Base-by-base conservation (phyloP, 92 coral and sea anemone species). In the Galaxea fascicularis region DNA sequence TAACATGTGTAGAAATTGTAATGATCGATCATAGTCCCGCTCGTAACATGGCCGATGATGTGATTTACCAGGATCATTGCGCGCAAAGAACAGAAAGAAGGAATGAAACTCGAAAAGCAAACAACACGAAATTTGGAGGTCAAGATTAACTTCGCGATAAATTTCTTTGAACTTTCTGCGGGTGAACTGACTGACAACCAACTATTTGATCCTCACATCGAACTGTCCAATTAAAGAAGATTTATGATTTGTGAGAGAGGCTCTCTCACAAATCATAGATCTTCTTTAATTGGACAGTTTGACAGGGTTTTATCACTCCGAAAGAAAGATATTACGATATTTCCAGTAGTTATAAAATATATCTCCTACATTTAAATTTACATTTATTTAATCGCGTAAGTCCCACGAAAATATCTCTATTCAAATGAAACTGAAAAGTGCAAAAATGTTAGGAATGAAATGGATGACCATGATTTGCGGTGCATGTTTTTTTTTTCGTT, bases 241-340 rank as follows among this genome's bases (percentile, higher is more conserved):
- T 30, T 3, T 41, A 11, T 68, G 63, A 65, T 6, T 60, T 25
- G 59, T 24, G 60, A 7, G 56, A 17, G 60, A 45, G 10, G 16
- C 4, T 27, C 41, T 65, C 29, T 9, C 49, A 79, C 27, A 65
- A 60, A 68, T 79, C 75, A 53, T 79, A 52, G 30, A 67, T 79
- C 84, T 66, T 79, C 53, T 21, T 67, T 18, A 49, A 79, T 25
- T 18, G 51, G 84, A 79, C 84, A 64, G 75, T 14, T 22, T 79
- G 74, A 79, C 47, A n/a, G 74, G 65, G 28, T 65, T 65, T 18
- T 9, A 20, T 13, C 35, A 49, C 51, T 26, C 84, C 65, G 44
- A 62, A 45, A 44, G 63, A 27, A 15, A 65, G 70, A 65, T 65
- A 28, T 65, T 27, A 27, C 44, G 21, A 28, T 57, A 17, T 35